phyloP scores from a whole-genome alignment of 2,888 invertebrate species.

The Rhorus exstirpatorius region DNA sequence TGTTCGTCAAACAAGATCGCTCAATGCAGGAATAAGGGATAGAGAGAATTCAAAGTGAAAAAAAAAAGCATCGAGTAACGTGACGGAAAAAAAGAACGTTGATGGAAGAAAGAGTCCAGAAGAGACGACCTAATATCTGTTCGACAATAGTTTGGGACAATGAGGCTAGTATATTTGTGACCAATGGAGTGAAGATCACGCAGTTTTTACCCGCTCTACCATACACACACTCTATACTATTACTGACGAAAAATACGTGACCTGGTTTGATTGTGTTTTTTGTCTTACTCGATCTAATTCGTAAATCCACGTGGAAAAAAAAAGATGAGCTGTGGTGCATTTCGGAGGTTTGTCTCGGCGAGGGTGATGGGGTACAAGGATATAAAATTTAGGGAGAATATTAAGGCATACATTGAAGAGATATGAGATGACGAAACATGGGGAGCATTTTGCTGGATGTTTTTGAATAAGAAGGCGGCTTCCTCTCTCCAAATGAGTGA shows the following conservation, averaged over 20 bases:
- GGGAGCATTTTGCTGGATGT: conserved; percentile 13
- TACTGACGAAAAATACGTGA: conserved; percentile 56
- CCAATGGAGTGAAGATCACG: conserved; percentile 80
- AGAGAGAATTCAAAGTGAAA: background rate
- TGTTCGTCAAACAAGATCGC: conserved; percentile 33
- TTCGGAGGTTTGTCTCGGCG: conserved; percentile 3
- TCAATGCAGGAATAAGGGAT: conserved; percentile 44
- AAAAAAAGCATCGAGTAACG: conserved; percentile 60
- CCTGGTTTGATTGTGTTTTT: conserved; percentile 60
- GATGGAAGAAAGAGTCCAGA: conserved; percentile 45
- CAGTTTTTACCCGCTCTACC: conserved; percentile 81
- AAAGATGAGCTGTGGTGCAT: conserved; percentile 71
- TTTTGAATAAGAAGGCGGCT: conserved; percentile 32
- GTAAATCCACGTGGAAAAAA: conserved; percentile 56
- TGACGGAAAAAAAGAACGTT: conserved; percentile 43
- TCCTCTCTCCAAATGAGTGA: conserved; percentile 41
- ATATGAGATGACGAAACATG: conserved; percentile 21
- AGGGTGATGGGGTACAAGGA: conserved; percentile 41
- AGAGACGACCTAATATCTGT: conserved; percentile 68
- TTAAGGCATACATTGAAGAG: too few relatives aligned
- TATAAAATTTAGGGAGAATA: background rate
- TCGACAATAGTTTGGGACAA: conserved; percentile 77
- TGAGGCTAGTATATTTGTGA: conserved; percentile 76
- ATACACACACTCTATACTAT: conserved; percentile 35
- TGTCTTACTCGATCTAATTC: conserved; percentile 64